A percentile compares a stretch with the other conserved stretches of the same genome.
Evolutionary conservation across 2,797 vertebrate genomes (phyloP).

Genomic region (Uromys caudimaculatus): DNA sequence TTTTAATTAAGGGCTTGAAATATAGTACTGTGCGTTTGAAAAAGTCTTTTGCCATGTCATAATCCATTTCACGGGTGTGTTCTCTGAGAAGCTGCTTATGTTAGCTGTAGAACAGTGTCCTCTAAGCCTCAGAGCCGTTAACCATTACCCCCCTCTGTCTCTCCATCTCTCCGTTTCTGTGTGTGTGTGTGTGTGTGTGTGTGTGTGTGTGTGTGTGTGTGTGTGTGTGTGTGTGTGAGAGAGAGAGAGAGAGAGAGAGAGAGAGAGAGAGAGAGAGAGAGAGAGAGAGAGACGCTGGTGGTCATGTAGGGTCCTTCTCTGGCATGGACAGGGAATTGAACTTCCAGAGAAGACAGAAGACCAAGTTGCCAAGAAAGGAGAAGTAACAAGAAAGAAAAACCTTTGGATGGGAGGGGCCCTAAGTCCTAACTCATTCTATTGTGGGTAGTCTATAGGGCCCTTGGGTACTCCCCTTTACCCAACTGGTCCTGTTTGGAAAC

Average conservation of each 20-base stretch:
- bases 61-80: conserved; percentile 42
- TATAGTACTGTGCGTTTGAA: not conserved
- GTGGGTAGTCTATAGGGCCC: not conserved
- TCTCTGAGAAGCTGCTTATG: conserved; percentile 43
- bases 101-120: not conserved
- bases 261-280: too few relatives aligned
- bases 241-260: too few relatives aligned
- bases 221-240: too few relatives aligned
- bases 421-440: not conserved
- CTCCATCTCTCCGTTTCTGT: not conserved
- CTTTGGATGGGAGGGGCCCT: not conserved
- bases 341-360: not conserved
- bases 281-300: too few relatives aligned
- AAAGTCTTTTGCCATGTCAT: conserved; percentile 39
- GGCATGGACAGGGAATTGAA: not conserved
- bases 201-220: not conserved
- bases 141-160: too few relatives aligned
- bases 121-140: not conserved
- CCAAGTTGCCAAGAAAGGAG: not conserved
- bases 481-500: not conserved
- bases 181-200: not conserved
- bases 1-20: conserved; percentile 53
- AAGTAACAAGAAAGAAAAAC: not conserved
- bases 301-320: not conserved
- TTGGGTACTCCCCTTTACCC: not conserved